Percentiles rank a stretch among this genome's conserved stretches.
Evolutionary conservation across 2,797 vertebrate species (phyloP).

Genomic region (Rousettus madagascariensis): DNA sequence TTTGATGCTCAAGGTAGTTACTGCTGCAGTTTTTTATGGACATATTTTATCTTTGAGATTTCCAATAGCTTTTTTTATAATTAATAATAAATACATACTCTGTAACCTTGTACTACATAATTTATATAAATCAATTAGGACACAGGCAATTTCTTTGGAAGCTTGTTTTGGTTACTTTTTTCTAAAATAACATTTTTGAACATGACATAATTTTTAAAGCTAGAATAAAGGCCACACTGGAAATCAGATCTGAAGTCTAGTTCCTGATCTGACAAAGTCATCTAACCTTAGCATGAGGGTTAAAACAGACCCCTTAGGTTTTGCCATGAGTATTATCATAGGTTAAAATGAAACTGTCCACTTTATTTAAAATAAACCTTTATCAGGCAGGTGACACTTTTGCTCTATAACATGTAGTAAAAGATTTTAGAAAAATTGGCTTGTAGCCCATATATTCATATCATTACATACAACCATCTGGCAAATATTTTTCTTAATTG

Average conservation of each 20-base stretch:
- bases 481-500: conserved; percentile 51
- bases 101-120: not conserved
- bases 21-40: not conserved
- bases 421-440: conserved; percentile 13
- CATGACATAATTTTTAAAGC: not conserved
- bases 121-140: not conserved
- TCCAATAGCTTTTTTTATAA: not conserved
- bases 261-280: not conserved
- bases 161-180: not conserved
- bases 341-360: not conserved
- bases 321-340: not conserved
- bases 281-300: not conserved
- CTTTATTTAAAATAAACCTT: not conserved
- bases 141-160: not conserved
- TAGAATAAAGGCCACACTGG: not conserved
- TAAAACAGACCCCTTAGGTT: not conserved
- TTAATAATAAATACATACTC: not conserved
- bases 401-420: not conserved
- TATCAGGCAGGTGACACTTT: not conserved
- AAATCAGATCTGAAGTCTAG: not conserved
- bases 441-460: conserved; percentile 6
- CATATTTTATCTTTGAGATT: not conserved
- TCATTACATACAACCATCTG: conserved; percentile 21
- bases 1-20: not conserved
- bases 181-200: conserved; percentile 13